These are phyloP conservation scores for Speoplatyrhinus poulsoni DNA, from an alignment of 2,113 vertebrate genomes.

Conservation along the genomic window DNA sequence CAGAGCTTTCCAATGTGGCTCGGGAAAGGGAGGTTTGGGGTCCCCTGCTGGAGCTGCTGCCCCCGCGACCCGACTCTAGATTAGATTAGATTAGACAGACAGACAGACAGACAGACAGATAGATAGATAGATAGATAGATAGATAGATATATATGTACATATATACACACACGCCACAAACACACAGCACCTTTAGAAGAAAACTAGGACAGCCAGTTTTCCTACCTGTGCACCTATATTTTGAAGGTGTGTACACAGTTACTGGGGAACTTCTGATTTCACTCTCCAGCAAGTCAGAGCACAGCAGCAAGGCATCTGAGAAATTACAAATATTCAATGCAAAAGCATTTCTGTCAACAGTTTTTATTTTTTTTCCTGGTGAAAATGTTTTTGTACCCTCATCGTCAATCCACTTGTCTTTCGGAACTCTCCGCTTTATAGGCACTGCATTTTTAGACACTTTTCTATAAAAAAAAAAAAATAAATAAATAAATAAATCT, in stretches of 20 bases:
- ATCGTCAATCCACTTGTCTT: conserved; percentile 1
- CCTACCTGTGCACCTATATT: conserved; percentile 63
- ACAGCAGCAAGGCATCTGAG: conserved; percentile 45
- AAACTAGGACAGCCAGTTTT: not conserved
- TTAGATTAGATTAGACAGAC: too few relatives aligned
- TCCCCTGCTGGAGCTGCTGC: too few relatives aligned
- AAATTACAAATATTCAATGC: not conserved
- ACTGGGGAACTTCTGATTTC: conserved; percentile 31
- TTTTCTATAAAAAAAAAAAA: conserved; percentile 26
- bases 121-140: too few relatives aligned
- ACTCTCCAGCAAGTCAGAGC: conserved; percentile 43
- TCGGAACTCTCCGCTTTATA: conserved; percentile 11
- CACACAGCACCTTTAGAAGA: too few relatives aligned
- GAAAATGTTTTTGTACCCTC: conserved; percentile 34
- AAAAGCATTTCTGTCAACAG: not conserved
- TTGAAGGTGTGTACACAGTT: conserved; percentile 9
- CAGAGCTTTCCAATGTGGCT: too few relatives aligned
- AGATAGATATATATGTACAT: too few relatives aligned
- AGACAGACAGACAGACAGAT: too few relatives aligned
- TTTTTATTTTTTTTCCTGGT: not conserved
- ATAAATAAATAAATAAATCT: not conserved
- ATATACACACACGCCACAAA: too few relatives aligned
- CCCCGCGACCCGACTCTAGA: too few relatives aligned
- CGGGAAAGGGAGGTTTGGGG: too few relatives aligned
- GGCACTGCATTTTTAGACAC: conserved; percentile 24